Base-by-base conservation (phyloP, 2,888 invertebrate species). In the Chrysolina oricalcia region DNA sequence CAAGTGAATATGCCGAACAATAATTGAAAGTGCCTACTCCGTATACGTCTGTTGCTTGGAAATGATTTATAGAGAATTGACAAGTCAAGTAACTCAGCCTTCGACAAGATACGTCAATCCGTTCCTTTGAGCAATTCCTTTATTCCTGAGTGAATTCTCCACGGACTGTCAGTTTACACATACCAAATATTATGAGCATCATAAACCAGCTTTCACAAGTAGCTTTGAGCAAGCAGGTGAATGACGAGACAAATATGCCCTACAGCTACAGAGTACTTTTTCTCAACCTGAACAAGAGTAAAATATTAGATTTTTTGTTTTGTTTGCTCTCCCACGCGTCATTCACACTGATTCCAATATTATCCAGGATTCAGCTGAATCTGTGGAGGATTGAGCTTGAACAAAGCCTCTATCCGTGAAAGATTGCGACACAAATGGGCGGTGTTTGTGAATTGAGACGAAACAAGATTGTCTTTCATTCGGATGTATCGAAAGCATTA, bases 91-190 rank as follows among this genome's bases (percentile, higher is more conserved):
- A 73, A 74, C 73, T 74, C 72, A 76, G 70, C 74, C 76, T 76
- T 69, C 59, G 76, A 76, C 72, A 77, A 75, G 69, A 66, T 41
- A 78, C 69, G 80, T 80, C 80, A 80, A 78, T 80, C 76, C 70
- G 17, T 50, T 77, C 74, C 76, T 74, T 76, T 74, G 74, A 76
- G 74, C 72, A 76, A 77, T 78, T 72, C 72, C 64, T 59, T 70
- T 63, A 73, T 69, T 63, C 73, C 56, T 68, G 72, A 71, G 66
- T 41, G 43, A 72, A 77, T 70, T 77, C 70, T 75, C 76, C 48
- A 70, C 66, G 74, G 48, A 73, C 70, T 71, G 76, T 77, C 78
- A 78, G 76, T 78, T 78, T 76, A 78, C 65, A 76, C 66, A 77
- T 74, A 64, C 73, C 72, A 50, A 76, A 78, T 73, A 74, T 76